These are phyloP conservation scores for Xiphydria camelus DNA, from an alignment of 2,888 invertebrate species.

Conservation along the genomic window DNA sequence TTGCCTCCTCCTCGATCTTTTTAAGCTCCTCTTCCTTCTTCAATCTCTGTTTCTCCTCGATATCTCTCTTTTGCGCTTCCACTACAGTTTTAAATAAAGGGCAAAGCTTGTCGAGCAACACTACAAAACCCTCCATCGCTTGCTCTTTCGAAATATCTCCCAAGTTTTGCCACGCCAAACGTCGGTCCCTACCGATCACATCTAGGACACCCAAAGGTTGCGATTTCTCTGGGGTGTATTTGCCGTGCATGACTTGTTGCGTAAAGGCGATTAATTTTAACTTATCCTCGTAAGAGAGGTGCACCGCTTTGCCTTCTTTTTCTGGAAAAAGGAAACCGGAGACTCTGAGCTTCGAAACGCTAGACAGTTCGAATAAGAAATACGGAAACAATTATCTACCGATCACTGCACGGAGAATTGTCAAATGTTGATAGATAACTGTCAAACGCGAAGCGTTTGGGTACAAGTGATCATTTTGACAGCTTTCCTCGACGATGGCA, in stretches of 20 bases:
- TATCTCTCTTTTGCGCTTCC: constrained; percentile 87
- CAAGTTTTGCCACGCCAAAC: constrained; percentile 91
- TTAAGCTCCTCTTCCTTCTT: constrained; percentile 65
- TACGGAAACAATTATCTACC: too few relatives aligned
- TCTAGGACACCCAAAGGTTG: constrained; percentile 90
- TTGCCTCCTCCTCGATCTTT: constrained; percentile 64
- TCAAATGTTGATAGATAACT: too few relatives aligned
- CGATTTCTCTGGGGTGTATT: constrained; percentile 71
- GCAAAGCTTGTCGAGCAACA: constrained; percentile 82
- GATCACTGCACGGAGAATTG: too few relatives aligned
- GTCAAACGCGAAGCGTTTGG: too few relatives aligned
- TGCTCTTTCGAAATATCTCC: constrained; percentile 83
- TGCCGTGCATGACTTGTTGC: constrained; percentile 88
- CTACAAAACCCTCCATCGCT: constrained; percentile 91
- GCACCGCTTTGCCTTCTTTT: constrained; percentile 96
- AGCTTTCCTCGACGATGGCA: too few relatives aligned
- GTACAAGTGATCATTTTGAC: too few relatives aligned
- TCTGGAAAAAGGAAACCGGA: constrained; percentile 70
- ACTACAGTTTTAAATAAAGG: constrained; percentile 89
- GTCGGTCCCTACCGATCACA: constrained; percentile 91
- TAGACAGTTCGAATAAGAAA: too few relatives aligned
- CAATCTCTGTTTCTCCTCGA: constrained; percentile 75
- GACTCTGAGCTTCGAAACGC: too few relatives aligned
- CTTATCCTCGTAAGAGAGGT: constrained; percentile 92
- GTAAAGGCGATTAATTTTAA: constrained; percentile 88